Evolutionary conservation across 2,113 vertebrate species (phyloP).

Genomic region (Cyprinodon brontotheroides): DNA sequence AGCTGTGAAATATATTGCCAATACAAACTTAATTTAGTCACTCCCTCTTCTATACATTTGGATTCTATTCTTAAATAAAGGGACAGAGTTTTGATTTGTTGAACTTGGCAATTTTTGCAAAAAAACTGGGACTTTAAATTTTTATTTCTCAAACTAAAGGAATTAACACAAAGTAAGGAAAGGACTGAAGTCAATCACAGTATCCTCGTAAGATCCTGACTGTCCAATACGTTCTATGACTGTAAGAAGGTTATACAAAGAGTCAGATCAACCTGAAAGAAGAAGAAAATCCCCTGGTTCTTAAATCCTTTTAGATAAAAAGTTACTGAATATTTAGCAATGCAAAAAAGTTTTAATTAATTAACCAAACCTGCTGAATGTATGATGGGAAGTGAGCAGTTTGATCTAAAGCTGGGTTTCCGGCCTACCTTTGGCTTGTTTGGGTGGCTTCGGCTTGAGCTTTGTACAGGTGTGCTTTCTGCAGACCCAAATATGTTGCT

Average conservation of each 20-base stretch:
- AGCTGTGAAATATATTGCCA: no score
- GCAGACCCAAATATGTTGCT: slow-evolving; percentile 87
- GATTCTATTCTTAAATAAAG: not conserved
- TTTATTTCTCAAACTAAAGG: not conserved
- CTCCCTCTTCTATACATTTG: not conserved
- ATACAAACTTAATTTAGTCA: not conserved
- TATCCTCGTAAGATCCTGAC: not conserved
- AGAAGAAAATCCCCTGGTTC: no score
- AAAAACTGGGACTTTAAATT: not conserved
- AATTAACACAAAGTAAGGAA: no score
- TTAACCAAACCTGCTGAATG: no score
- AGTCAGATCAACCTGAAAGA: no score
- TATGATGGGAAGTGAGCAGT: no score
- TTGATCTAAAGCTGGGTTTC: not conserved
- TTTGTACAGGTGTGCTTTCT: slow-evolving; percentile 62
- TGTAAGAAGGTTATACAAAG: no score
- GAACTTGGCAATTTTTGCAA: not conserved
- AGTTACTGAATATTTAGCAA: no score
- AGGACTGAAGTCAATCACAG: no score
- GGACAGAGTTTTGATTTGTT: not conserved
- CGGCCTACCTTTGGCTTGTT: slow-evolving; percentile 93
- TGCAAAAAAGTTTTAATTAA: no score
- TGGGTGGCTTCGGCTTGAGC: slow-evolving; percentile 80
- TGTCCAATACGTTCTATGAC: no score
- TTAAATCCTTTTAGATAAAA: no score